phyloP scores from a whole-genome alignment of 2,797 vertebrate species.

The Arctocebus calabarensis region DNA sequence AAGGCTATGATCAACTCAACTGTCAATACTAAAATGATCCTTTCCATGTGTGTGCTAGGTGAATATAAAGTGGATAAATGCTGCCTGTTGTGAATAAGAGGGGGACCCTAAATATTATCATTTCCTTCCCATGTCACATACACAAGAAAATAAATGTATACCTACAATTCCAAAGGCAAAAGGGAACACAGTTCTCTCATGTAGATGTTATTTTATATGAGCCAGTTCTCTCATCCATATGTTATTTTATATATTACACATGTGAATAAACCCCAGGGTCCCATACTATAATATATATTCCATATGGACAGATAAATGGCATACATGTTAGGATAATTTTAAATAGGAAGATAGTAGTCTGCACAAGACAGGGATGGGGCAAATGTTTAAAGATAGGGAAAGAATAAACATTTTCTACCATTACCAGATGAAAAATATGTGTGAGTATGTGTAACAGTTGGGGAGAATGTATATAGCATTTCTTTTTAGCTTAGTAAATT shows the following conservation, averaged over 20 bases:
- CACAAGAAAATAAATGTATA: background rate
- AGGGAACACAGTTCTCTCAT: background rate
- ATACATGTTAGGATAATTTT: background rate
- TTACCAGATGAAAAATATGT: background rate
- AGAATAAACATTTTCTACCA: background rate
- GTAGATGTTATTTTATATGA: background rate
- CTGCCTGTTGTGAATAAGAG: background rate
- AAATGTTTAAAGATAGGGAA: background rate
- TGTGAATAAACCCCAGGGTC: background rate
- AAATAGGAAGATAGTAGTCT: background rate
- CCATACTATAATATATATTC: background rate
- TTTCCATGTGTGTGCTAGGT: background rate
- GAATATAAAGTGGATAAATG: background rate
- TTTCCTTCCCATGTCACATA: background rate
- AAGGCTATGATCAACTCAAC: background rate
- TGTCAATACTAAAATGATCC: background rate
- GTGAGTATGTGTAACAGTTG: background rate
- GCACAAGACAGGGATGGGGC: background rate
- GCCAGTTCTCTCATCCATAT: background rate
- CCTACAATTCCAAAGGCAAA: background rate
- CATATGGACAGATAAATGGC: background rate
- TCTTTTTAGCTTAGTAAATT: conserved; percentile 27
- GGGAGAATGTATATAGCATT: background rate
- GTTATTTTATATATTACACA: background rate
- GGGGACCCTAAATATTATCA: background rate